A percentile compares a stretch with the other conserved stretches of the same genome.
Conservation (phyloP, 2,888 invertebrate species). For the Caenorhabditis sulstoni region DNA sequence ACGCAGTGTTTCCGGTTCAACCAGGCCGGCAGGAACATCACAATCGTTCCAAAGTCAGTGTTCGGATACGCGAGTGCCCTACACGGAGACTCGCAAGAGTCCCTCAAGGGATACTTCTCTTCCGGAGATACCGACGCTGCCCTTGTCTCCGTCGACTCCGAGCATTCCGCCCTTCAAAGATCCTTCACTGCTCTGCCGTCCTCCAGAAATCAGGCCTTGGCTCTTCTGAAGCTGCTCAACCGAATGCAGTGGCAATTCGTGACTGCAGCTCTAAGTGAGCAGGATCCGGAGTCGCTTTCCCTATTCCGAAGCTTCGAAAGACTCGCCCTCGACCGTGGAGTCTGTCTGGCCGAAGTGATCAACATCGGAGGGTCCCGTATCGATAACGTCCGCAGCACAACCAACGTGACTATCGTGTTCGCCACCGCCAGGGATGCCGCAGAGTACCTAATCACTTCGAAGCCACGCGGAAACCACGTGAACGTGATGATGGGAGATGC, state of each 20-base stretch:
- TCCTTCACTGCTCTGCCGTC: slow-evolving; percentile 72
- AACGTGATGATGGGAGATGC: slow-evolving; percentile 79
- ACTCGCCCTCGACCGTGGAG: slow-evolving; percentile 70
- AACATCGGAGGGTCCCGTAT: slow-evolving; percentile 55
- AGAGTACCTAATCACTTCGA: slow-evolving; percentile 51
- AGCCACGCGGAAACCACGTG: slow-evolving; percentile 57
- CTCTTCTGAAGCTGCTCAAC: slow-evolving; percentile 72
- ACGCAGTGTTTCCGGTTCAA: slow-evolving; percentile 76
- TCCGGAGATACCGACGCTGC: slow-evolving; percentile 72
- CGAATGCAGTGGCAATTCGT: slow-evolving; percentile 77
- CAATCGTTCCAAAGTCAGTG: slow-evolving; percentile 76
- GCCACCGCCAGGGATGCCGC: slow-evolving; percentile 70
- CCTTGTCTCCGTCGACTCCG: slow-evolving; percentile 71
- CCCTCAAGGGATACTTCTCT: slow-evolving; percentile 73
- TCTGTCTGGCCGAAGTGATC: slow-evolving; percentile 76
- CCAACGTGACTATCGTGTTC: slow-evolving; percentile 77
- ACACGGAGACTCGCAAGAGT: slow-evolving; percentile 66
- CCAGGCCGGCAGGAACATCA: slow-evolving; percentile 77
- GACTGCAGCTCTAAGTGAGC: slow-evolving; percentile 71
- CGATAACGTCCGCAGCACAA: slow-evolving; percentile 57
- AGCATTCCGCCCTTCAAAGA: slow-evolving; percentile 58
- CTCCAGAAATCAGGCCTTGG: slow-evolving; percentile 70
- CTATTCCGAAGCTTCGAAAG: slow-evolving; percentile 75
- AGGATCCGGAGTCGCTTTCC: slow-evolving; percentile 71
- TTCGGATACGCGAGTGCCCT: slow-evolving; percentile 69